These are phyloP conservation scores for Pocillopora grandis DNA, from an alignment of 92 coral and sea anemone species.

Conservation along the genomic window DNA sequence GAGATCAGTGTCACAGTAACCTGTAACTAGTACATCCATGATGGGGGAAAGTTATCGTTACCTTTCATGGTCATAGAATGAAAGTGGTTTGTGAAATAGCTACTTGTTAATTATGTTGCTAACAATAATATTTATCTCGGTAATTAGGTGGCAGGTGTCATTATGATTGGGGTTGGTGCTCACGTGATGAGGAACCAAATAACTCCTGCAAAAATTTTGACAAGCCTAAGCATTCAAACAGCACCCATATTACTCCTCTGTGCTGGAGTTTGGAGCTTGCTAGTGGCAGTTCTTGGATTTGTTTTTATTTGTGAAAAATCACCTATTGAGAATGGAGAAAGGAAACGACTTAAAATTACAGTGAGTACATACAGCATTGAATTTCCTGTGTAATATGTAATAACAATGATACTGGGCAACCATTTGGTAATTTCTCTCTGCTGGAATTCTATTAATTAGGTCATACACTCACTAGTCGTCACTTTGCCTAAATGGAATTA, in stretches of 20 bases:
- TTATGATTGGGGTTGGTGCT: constrained; percentile 1
- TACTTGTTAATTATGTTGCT: background rate
- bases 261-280: constrained; percentile 23
- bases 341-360: background rate
- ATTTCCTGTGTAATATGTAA: too few relatives aligned
- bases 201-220: constrained; percentile 16
- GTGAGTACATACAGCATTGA: background rate
- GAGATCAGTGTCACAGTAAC: too few relatives aligned
- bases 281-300: constrained; percentile 11
- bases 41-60: too few relatives aligned
- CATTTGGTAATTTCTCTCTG: too few relatives aligned
- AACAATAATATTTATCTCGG: background rate
- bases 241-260: constrained; percentile 6
- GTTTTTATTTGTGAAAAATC: background rate
- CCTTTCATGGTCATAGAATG: too few relatives aligned
- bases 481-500: too few relatives aligned
- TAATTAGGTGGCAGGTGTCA: constrained; percentile 6
- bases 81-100: background rate
- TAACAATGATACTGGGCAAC: too few relatives aligned
- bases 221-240: background rate
- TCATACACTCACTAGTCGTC: too few relatives aligned
- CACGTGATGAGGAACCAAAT: background rate
- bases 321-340: background rate
- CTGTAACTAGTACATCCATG: too few relatives aligned
- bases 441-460: too few relatives aligned